These are phyloP conservation scores for Syngnathus rostellatus DNA, from an alignment of 2,797 vertebrate species.

Conservation along the genomic window DNA sequence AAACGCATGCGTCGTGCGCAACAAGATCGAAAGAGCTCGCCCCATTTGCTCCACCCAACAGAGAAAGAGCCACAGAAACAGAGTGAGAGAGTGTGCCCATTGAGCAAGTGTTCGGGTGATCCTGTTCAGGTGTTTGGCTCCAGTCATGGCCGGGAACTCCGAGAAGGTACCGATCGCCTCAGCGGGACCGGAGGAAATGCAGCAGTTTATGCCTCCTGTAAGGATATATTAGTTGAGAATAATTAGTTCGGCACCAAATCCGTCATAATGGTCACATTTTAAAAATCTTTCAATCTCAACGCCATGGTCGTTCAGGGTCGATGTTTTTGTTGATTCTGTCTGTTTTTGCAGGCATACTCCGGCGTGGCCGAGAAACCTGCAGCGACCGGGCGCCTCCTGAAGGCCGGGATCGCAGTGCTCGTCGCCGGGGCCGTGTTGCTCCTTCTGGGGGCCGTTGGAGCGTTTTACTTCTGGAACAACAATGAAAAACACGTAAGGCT, in stretches of 20 bases:
- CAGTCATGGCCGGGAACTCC: constrained; percentile 72
- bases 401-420: constrained; percentile 77
- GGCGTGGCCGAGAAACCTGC: constrained; percentile 68
- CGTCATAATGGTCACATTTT: background rate
- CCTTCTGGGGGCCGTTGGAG: constrained; percentile 81
- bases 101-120: constrained; percentile 15
- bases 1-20: too few relatives aligned
- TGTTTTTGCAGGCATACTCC: constrained; percentile 71
- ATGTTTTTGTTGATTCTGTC: background rate
- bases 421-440: constrained; percentile 76
- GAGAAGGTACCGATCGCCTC: constrained; percentile 85
- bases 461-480: constrained; percentile 91
- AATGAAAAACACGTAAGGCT: constrained; percentile 79
- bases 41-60: background rate
- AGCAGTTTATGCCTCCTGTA: constrained; percentile 81
- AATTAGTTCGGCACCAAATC: background rate
- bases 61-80: background rate
- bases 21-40: too few relatives aligned
- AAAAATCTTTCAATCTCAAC: background rate
- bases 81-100: background rate
- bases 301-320: background rate
- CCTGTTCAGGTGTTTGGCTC: constrained; percentile 47
- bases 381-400: constrained; percentile 73
- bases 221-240: constrained; percentile 42
- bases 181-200: constrained; percentile 78